Base-by-base conservation (phyloP, 2,888 invertebrate genomes). In the Laspeyria flexula region DNA sequence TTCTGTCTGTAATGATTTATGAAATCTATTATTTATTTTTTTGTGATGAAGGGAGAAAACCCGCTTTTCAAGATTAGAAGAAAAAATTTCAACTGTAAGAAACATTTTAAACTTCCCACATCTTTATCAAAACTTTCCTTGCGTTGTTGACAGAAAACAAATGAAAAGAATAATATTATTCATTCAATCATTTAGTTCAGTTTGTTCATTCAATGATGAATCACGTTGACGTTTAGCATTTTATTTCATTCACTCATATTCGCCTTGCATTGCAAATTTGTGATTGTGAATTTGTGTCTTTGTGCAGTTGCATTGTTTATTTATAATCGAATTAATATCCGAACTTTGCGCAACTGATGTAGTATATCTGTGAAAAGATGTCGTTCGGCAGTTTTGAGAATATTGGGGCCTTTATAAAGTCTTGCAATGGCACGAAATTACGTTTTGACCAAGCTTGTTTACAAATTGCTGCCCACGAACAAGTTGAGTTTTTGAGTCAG, bases 401-500 rank as follows among this genome's bases (percentile, higher is more conserved):
- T 72, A 82, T 92, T 1, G 92, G 92, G 33, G 72, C 86, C 30
- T 84, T 83, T 59, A 70, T 78, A 50, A 76, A 86, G 18, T 73
- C 82, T 25, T 93, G 93, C 69, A 83, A 81, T 60, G 78, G 76
- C 3, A 73, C 72, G 5, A 83, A 58, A 43, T 71, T 93, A 53
- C 77, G 71, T 6, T 86, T 79, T 55, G 93, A 93, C 60, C 81
- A 92, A 71, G 91, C 93, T 45, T 93, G 93, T 77, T 82, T 92
- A 73, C 81, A 86, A 75, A 79, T 93, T 42, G 58, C 80, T 30
- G 79, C 88, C 6, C 69, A 79, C 53, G 57, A 71, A 52, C 25
- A 6, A 15, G 72, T 92, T 25, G 75, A 57, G 40, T 87, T 92
- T 66, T 86, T 79, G 86, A 90, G 86, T 60, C 92, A 92, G 62